Evolutionary conservation across 2,113 vertebrate genomes (phyloP).

Genomic region (Thunnus thynnus): DNA sequence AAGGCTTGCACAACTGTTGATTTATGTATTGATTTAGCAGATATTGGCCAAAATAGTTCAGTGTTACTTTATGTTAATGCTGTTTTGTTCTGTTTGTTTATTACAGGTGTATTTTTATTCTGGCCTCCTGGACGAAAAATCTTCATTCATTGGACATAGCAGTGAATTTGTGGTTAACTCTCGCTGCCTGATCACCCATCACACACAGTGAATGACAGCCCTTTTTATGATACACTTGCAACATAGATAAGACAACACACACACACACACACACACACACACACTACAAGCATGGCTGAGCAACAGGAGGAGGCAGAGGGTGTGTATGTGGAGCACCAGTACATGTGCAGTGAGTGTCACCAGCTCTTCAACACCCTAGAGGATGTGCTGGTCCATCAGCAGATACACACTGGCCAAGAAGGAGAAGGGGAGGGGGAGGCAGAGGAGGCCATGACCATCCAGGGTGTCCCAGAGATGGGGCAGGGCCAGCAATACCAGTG

Average conservation of each 20-base stretch:
- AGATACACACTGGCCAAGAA: conserved; percentile 85
- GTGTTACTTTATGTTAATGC: neutral
- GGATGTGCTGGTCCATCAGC: conserved; percentile 92
- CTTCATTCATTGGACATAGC: neutral
- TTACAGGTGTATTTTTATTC: conserved; percentile 42
- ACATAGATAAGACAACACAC: conserved; percentile 5
- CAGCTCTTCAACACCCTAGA: conserved; percentile 90
- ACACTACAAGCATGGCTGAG: conserved; percentile 72
- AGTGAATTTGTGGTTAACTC: conserved; percentile 5
- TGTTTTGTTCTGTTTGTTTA: neutral
- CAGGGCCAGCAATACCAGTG: conserved; percentile 91
- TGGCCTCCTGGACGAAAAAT: conserved; percentile 17
- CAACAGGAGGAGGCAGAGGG: conserved; percentile 75
- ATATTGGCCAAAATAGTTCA: too few species aligned
- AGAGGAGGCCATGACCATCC: conserved; percentile 47
- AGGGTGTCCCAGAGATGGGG: conserved; percentile 65
- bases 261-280: neutral
- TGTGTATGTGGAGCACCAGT: conserved; percentile 90
- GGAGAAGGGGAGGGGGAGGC: conserved; percentile 66
- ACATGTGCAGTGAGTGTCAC: conserved; percentile 93
- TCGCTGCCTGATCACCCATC: neutral
- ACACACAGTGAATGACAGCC: neutral
- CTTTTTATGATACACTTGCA: conserved; percentile 37
- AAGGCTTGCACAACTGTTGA: neutral
- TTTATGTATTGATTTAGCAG: neutral